Base-by-base conservation (phyloP, 1,140 invertebrate species). In the Hyles euphorbiae region DNA sequence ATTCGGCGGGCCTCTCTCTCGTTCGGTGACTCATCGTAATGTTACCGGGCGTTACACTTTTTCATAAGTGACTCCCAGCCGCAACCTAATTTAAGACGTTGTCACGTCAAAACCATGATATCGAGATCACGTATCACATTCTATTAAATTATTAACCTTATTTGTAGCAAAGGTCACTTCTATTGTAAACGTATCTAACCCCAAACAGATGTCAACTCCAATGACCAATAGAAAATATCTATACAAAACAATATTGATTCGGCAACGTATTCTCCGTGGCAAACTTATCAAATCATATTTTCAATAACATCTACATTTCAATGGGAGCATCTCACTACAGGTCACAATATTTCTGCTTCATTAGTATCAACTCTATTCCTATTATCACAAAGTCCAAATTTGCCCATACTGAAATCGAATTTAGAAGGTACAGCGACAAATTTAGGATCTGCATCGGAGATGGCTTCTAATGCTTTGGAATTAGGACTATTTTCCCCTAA, bases 291-390 rank as follows among this genome's bases (percentile, higher is more conserved):
- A 64, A 56, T 60, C 49, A 62, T 69, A 63, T 65, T 63, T 66
- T 63, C 63, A 69, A 66, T 68, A 68, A 68, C 58, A 63, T 67
- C 65, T 63, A 61, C 60, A 69, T 63, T 69, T 58, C 63, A 63
- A 58, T 63, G 51, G 47, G 11, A 34, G 8, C 8, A 57, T 59
- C 51, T 52, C n/a, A 61, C 43, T 55, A 9, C 36, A 11, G 44
- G 22, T 10, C 36, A 56, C 59, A 12, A 55, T 40, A 22, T 40
- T 57, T 34, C 8, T 5, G n/a, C 11, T 32, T 36, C 45, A 45
- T 34, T 43, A 63, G 36, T n/a, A 47, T 34, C 11, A 40, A 45
- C 53, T 43, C 32, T 52, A n/a, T 5, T 40, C 34, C 3, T 40
- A 40, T 11, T 5, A 48, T 3, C 32, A 9, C 56, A 60, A 56